phyloP scores from a whole-genome alignment of 2,113 vertebrate genomes.

The Pao palembangensis region DNA sequence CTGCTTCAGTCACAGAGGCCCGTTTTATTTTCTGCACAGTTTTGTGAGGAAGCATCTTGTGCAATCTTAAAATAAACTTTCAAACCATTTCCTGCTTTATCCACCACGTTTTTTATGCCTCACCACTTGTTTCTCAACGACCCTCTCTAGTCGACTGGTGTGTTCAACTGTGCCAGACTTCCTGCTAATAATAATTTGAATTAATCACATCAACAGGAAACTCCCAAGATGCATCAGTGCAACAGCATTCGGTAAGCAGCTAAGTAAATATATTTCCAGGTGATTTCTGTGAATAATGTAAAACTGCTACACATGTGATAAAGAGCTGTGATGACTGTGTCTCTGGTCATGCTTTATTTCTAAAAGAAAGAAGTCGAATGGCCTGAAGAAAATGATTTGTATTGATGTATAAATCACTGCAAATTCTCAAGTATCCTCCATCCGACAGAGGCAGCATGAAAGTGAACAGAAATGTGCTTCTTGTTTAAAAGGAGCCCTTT shows the following conservation, averaged over 20 bases:
- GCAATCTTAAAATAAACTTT: neutral
- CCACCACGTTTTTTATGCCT: neutral
- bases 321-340: no score
- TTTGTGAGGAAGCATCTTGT: neutral
- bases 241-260: neutral
- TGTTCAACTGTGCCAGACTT: conserved; percentile 1
- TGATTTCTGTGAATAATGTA: no score
- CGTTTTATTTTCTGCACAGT: no score
- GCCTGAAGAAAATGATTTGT: no score
- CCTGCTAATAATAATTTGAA: conserved; percentile 15
- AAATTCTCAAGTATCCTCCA: no score
- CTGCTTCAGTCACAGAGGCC: neutral
- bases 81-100: conserved; percentile 14
- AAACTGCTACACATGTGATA: no score
- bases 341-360: no score
- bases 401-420: no score
- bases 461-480: neutral
- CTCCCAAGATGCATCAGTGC: conserved; percentile 3
- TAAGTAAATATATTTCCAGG: conserved; percentile 6
- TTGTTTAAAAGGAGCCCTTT: neutral
- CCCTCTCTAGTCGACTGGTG: neutral
- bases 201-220: conserved; percentile 31
- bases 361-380: no score
- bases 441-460: neutral
- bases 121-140: neutral